These are phyloP conservation scores for Craseonycteris thonglongyai DNA, from an alignment of 2,113 vertebrate genomes.

Conservation along the genomic window DNA sequence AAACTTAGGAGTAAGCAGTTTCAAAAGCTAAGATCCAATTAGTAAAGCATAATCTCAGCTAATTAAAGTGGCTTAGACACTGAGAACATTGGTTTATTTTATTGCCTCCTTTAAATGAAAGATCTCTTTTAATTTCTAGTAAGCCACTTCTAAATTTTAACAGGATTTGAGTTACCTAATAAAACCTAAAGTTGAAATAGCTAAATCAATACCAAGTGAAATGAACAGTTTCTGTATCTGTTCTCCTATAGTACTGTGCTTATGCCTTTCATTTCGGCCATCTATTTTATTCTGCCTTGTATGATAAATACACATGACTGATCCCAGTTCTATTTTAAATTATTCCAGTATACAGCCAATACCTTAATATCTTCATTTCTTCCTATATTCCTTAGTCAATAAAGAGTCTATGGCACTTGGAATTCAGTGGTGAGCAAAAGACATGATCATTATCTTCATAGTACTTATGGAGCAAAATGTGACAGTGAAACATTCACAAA, in stretches of 20 bases:
- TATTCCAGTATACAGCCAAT: not conserved
- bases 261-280: constrained; percentile 21
- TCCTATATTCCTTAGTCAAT: constrained; percentile 29
- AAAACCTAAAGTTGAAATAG: not conserved
- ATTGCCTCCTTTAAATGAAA: not conserved
- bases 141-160: constrained; percentile 16
- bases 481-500: not conserved
- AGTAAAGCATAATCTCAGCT: not conserved
- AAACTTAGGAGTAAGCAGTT: not conserved
- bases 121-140: constrained; percentile 26
- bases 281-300: not conserved
- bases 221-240: not conserved
- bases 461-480: not conserved
- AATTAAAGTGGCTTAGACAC: constrained; percentile 3
- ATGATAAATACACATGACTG: not conserved
- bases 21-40: constrained; percentile 4
- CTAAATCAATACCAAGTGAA: not conserved
- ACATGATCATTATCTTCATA: not conserved
- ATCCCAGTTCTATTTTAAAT: not conserved
- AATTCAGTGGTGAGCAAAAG: constrained; percentile 24
- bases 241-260: not conserved
- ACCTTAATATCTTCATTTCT: constrained; percentile 16
- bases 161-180: not conserved
- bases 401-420: not conserved
- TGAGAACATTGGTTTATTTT: constrained; percentile 22